phyloP scores from a whole-genome alignment of 1,140 invertebrate species.

The Sminthurides bifidus region DNA sequence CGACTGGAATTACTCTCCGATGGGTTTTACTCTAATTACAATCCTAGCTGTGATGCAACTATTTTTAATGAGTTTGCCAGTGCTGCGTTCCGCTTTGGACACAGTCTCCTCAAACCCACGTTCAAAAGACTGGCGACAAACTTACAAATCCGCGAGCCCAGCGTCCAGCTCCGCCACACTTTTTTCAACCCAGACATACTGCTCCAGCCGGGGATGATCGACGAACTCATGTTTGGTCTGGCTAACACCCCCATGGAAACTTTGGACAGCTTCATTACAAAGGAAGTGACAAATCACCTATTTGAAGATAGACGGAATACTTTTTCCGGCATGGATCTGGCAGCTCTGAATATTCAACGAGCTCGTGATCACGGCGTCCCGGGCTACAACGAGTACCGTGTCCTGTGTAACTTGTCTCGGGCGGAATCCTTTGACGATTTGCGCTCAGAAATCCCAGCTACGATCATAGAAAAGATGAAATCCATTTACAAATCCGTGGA shows the following conservation, averaged over 20 bases:
- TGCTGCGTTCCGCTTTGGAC: slow-evolving; percentile 52
- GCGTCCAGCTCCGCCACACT: slow-evolving; percentile 44
- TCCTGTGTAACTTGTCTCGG: slow-evolving; percentile 44
- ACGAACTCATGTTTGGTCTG: slow-evolving; percentile 44
- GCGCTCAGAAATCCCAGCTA: slow-evolving; percentile 41
- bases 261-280: slow-evolving; percentile 43
- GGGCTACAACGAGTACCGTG: slow-evolving; percentile 50
- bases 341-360: slow-evolving; percentile 75
- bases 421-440: slow-evolving; percentile 64
- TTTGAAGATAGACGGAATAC: slow-evolving; percentile 42
- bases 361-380: slow-evolving; percentile 51
- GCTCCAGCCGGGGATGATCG: slow-evolving; percentile 37
- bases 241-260: slow-evolving; percentile 44
- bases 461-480: slow-evolving; percentile 38
- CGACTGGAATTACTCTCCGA: slow-evolving; percentile 41
- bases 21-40: slow-evolving; percentile 39
- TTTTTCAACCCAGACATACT: slow-evolving; percentile 49
- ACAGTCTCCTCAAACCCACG: slow-evolving; percentile 49
- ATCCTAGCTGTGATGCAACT: slow-evolving; percentile 46
- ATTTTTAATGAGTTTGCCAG: slow-evolving; percentile 49
- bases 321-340: slow-evolving; percentile 67
- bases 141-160: slow-evolving; percentile 37
- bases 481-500: slow-evolving; percentile 42
- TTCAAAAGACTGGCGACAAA: slow-evolving; percentile 45
- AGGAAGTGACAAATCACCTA: slow-evolving; percentile 46